Evolutionary conservation across 92 coral and sea anemone genomes (phyloP).

Genomic region (Anthopleura xanthogrammica): DNA sequence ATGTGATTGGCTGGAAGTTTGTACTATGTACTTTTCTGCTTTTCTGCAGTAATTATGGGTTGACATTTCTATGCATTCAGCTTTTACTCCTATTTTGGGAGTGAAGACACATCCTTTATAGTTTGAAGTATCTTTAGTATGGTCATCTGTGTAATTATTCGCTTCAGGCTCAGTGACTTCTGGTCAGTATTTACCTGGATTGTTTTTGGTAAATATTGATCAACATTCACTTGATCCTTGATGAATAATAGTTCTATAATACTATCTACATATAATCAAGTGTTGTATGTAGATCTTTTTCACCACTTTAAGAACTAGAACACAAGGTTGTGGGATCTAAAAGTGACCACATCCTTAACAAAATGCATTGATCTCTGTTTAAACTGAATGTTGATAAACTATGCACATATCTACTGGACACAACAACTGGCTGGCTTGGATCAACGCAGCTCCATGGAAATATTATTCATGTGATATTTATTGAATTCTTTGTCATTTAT

Average conservation of each 20-base stretch:
- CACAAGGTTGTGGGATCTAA: not conserved
- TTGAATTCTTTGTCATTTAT: not conserved
- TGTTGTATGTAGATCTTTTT: not conserved
- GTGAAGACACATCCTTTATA: too few relatives aligned
- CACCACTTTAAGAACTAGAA: slow-evolving; percentile 3
- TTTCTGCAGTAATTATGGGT: too few relatives aligned
- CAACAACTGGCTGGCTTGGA: slow-evolving; percentile 1
- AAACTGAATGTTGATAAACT: too few relatives aligned
- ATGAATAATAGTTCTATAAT: not conserved
- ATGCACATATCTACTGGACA: not conserved
- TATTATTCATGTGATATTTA: not conserved
- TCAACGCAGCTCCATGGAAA: not conserved
- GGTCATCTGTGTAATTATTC: not conserved
- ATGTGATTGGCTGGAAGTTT: too few relatives aligned
- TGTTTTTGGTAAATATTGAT: not conserved
- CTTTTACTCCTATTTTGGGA: too few relatives aligned
- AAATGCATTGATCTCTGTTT: too few relatives aligned
- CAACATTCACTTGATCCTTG: not conserved
- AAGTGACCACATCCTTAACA: not conserved
- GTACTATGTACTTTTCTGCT: too few relatives aligned
- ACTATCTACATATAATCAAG: not conserved
- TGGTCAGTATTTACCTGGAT: not conserved
- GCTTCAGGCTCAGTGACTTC: not conserved
- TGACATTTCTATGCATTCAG: too few relatives aligned
- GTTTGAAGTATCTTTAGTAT: too few relatives aligned